Conservation (phyloP, 2,113 vertebrate genomes). For the Podilymbus podiceps region DNA sequence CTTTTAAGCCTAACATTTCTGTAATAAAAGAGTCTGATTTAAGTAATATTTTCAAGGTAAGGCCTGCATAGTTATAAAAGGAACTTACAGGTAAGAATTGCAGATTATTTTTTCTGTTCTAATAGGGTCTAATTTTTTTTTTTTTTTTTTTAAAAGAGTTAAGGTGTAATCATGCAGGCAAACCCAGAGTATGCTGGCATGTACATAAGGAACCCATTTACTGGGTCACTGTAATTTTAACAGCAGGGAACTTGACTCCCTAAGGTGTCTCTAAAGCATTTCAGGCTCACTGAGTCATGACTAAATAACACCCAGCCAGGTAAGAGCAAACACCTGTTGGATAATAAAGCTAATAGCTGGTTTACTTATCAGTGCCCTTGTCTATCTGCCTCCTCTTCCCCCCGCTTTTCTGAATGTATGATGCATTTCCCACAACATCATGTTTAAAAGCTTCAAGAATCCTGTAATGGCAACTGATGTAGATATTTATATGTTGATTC, state of each 20-base stretch:
- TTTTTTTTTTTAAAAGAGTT: background rate
- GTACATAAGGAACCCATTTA: constrained; percentile 18
- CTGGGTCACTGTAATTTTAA: constrained; percentile 52
- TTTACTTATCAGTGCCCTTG: constrained; percentile 49
- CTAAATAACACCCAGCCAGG: constrained; percentile 55
- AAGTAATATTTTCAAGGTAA: background rate
- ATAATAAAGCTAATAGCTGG: constrained; percentile 44
- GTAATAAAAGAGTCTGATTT: background rate
- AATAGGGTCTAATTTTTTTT: background rate
- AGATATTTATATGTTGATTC: constrained; percentile 1
- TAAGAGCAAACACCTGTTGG: constrained; percentile 63
- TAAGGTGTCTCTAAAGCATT: constrained; percentile 41
- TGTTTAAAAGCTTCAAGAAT: constrained; percentile 14
- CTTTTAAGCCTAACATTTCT: background rate
- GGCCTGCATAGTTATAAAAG: background rate
- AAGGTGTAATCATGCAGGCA: background rate
- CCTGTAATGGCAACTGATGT: background rate
- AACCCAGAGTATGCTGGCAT: background rate
- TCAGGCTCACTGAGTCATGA: constrained; percentile 50
- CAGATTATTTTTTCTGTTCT: background rate
- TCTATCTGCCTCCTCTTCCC: background rate
- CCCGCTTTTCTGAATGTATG: background rate
- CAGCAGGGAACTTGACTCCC: constrained; percentile 27
- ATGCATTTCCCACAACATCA: background rate
- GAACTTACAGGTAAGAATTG: background rate